Percentiles rank a stretch among this genome's conserved stretches.
These are phyloP conservation scores for Arctia plantaginis DNA, from an alignment of 2,888 invertebrate species.

Conservation along the genomic window DNA sequence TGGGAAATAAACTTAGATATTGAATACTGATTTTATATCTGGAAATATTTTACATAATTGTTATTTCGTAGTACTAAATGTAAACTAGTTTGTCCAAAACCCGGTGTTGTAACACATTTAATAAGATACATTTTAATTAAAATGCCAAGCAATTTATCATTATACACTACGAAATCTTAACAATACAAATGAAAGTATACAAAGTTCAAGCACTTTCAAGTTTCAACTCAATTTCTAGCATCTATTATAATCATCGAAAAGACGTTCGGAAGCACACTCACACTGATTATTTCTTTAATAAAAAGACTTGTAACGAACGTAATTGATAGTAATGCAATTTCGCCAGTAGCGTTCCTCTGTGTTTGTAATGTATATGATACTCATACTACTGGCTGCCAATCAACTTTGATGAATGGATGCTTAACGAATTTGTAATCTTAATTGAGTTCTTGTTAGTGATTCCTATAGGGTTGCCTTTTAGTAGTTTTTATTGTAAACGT, in stretches of 20 bases:
- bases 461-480: slow-evolving; percentile 45
- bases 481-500: slow-evolving; percentile 30
- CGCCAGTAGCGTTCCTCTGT: slow-evolving; percentile 68
- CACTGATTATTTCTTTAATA: slow-evolving; percentile 66
- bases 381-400: slow-evolving; percentile 67
- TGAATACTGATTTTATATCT: not conserved
- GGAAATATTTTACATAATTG: not conserved
- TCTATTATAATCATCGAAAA: slow-evolving; percentile 28
- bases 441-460: slow-evolving; percentile 70
- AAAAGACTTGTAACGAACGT: slow-evolving; percentile 65
- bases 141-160: slow-evolving; percentile 33
- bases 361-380: slow-evolving; percentile 40
- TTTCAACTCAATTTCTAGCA: slow-evolving; percentile 31
- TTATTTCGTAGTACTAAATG: not conserved
- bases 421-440: slow-evolving; percentile 78
- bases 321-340: slow-evolving; percentile 73
- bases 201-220: slow-evolving; percentile 42
- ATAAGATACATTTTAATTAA: slow-evolving; percentile 14
- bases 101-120: not conserved
- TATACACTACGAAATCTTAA: slow-evolving; percentile 29
- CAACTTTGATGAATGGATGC: slow-evolving; percentile 73
- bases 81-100: not conserved
- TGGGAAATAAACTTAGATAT: not conserved
- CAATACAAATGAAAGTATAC: slow-evolving; percentile 37
- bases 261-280: slow-evolving; percentile 39